A percentile compares a stretch with the other conserved stretches of the same genome.
Conservation (phyloP, 2,113 vertebrate species). For the Nerophis ophidion region DNA sequence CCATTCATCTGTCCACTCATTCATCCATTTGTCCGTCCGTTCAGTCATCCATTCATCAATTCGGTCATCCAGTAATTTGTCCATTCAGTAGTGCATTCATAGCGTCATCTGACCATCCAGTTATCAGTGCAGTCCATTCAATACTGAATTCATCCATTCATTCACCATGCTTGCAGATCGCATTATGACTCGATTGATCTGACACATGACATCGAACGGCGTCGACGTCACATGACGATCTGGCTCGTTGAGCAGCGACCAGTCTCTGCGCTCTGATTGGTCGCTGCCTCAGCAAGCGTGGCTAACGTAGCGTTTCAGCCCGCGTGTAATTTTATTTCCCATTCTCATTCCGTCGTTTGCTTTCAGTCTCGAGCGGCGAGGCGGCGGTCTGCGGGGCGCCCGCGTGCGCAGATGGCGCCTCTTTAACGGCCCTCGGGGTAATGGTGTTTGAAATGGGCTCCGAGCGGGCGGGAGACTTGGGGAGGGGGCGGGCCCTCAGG, state of each 20-base stretch:
- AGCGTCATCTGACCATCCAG: too few relatives aligned
- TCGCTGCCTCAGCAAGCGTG: constrained; percentile 51
- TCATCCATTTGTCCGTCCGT: too few relatives aligned
- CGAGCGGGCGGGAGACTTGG: constrained; percentile 46
- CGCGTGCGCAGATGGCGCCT: constrained; percentile 56
- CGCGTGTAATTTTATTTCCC: constrained; percentile 74
- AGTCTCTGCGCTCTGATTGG: constrained; percentile 45
- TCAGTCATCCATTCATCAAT: too few relatives aligned
- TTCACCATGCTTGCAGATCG: too few relatives aligned
- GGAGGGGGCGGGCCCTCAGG: constrained; percentile 34
- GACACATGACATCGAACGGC: too few relatives aligned
- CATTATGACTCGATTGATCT: too few relatives aligned
- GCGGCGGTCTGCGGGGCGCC: constrained; percentile 32
- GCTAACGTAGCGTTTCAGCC: constrained; percentile 68
- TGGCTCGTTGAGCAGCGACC: constrained; percentile 31
- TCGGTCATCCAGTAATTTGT: too few relatives aligned
- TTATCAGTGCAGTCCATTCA: too few relatives aligned
- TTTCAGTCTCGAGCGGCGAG: constrained; percentile 65
- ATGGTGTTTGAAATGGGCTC: constrained; percentile 74
- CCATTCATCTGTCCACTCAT: too few relatives aligned
- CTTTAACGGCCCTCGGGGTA: constrained; percentile 74
- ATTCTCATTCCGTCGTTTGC: constrained; percentile 64
- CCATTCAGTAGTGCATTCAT: too few relatives aligned
- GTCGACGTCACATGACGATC: too few relatives aligned
- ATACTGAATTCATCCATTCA: too few relatives aligned